These are phyloP conservation scores for Electrona antarctica DNA, from an alignment of 2,113 vertebrate species.

Conservation along the genomic window DNA sequence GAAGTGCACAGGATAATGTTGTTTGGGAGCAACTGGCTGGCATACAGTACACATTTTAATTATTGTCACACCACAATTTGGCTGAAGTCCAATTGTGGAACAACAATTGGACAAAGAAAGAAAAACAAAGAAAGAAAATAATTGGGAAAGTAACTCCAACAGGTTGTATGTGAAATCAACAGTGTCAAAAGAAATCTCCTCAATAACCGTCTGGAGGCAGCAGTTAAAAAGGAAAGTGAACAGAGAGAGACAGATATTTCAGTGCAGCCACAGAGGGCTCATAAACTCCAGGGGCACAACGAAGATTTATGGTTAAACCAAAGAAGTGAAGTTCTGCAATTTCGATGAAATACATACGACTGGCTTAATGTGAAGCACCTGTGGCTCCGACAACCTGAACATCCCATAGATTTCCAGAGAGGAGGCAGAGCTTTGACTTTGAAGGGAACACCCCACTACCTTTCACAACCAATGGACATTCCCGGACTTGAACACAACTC, in stretches of 20 bases:
- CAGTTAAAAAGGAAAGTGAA: conserved; percentile 35
- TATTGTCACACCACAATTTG: no score
- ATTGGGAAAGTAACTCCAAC: conserved; percentile 29
- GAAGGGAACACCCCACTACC: background rate
- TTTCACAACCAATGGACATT: background rate
- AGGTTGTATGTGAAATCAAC: conserved; percentile 29
- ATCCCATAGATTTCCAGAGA: background rate
- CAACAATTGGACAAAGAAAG: no score
- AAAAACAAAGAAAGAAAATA: background rate
- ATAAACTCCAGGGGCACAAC: conserved; percentile 41
- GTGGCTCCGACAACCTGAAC: conserved; percentile 23
- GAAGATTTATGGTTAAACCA: conserved; percentile 42
- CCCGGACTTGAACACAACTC: background rate
- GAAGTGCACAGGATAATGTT: no score
- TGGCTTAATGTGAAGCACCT: conserved; percentile 48
- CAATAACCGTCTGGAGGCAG: conserved; percentile 29
- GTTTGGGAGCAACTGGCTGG: no score
- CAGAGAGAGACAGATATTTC: conserved; percentile 30
- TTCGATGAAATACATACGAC: conserved; percentile 5
- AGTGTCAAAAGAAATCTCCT: conserved; percentile 1
- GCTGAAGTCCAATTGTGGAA: no score
- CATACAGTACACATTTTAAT: no score
- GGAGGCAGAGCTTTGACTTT: background rate
- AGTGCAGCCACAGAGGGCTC: conserved; percentile 34
- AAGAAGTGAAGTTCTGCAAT: conserved; percentile 26